phyloP scores from a whole-genome alignment of 2,888 invertebrate species.

The Arge pagana region DNA sequence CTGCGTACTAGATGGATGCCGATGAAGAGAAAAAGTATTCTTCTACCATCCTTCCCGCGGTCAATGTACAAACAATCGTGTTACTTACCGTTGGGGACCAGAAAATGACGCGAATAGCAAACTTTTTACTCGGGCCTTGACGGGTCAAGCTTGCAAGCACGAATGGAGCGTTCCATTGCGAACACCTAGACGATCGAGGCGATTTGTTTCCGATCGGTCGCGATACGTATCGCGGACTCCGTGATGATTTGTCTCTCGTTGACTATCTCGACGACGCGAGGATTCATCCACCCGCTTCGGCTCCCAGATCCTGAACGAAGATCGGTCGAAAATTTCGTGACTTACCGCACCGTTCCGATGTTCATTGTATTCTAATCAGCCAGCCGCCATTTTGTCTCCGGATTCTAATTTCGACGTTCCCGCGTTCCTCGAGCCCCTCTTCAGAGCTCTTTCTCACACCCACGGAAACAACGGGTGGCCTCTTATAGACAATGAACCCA shows the following conservation, averaged over 20 bases:
- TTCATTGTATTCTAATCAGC: constrained; percentile 17
- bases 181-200: no score
- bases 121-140: no score
- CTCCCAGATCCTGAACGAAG: not conserved
- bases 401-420: not conserved
- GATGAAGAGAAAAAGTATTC: no score
- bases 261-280: constrained; percentile 9
- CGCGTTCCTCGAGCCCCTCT: not conserved
- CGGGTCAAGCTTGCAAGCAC: no score
- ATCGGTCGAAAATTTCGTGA: not conserved
- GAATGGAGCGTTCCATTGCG: no score
- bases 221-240: constrained; percentile 11
- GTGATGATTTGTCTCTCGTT: constrained; percentile 16
- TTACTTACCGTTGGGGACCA: no score
- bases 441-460: constrained; percentile 13
- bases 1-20: no score
- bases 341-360: not conserved
- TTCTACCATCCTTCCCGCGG: no score
- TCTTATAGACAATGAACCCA: constrained; percentile 23
- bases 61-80: no score
- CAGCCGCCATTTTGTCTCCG: not conserved
- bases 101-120: no score
- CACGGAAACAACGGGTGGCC: constrained; percentile 24
- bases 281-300: constrained; percentile 6
- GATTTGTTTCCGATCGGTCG: constrained; percentile 16